Conservation (phyloP, 30 jellyfish, hydroid and myxozoan species). For the Aurelia sp. region DNA sequence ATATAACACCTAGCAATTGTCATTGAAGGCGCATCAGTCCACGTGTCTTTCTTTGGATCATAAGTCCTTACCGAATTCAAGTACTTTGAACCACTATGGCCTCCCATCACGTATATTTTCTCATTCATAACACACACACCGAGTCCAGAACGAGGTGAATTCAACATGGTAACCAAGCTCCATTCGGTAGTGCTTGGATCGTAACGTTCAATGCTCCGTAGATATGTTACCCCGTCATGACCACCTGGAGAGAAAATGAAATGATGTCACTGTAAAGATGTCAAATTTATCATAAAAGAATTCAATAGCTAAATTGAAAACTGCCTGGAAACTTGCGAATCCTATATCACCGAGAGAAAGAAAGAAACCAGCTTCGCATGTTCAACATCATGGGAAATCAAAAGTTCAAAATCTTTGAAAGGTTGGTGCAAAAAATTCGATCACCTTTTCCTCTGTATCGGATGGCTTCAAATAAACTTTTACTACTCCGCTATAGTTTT, state of each 20-base stretch:
- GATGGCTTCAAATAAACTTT: too few relatives aligned
- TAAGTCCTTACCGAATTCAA: conserved; percentile 73
- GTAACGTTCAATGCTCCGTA: conserved; percentile 88
- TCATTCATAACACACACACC: conserved; percentile 81
- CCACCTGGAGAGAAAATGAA: conserved; percentile 68
- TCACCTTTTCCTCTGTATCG: too few relatives aligned
- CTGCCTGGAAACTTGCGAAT: too few relatives aligned
- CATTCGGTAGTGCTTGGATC: conserved; percentile 93
- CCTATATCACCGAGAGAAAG: too few relatives aligned
- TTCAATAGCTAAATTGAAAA: too few relatives aligned
- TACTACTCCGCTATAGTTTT: too few relatives aligned
- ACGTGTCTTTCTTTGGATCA: conserved; percentile 76
- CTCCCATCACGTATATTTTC: conserved; percentile 84
- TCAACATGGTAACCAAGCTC: conserved; percentile 87
- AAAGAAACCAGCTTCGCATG: too few relatives aligned
- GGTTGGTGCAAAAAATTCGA: too few relatives aligned
- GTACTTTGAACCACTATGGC: conserved; percentile 92
- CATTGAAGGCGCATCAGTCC: conserved; percentile 84
- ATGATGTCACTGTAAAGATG: too few relatives aligned
- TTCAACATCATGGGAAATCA: too few relatives aligned
- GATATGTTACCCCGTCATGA: conserved; percentile 91
- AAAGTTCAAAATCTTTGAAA: too few relatives aligned
- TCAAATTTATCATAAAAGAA: too few relatives aligned
- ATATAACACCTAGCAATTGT: conserved; percentile 82
- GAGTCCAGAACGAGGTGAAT: conserved; percentile 93